Base-by-base conservation (phyloP, 2,888 invertebrate genomes). In the Nomada hirtipes region DNA sequence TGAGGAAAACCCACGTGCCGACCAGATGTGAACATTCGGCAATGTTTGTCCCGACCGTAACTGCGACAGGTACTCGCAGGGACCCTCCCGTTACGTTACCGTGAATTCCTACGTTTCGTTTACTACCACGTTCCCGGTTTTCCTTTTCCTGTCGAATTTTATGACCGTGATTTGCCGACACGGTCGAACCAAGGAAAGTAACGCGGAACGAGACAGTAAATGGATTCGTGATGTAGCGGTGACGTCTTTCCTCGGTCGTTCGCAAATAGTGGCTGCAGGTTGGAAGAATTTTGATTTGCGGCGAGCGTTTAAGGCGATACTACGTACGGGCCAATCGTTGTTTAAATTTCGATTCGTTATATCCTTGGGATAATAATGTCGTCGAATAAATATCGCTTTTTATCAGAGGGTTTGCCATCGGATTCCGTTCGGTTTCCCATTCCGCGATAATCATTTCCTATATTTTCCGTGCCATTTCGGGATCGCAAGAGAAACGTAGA, bases 1-100 rank as follows among this genome's bases (percentile, higher is more conserved):
- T 87, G 86, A 88, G 80, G 65, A 36, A 82, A 76, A 72, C 50
- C 83, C 90, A 90, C 89, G 90, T 90, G 91, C 84, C 88, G 84
- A 86, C 88, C 89, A 91, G 88, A 91, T 90, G 89, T 84, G 88
- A 42, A 44, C 60, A 71, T 68, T 53, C 63, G 20, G 23, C 20
- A 42, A 60, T 57, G 52, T 63, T 77, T 76, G 29, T 64, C 55
- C 57, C 57, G 78, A 67, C 82, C 76, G 79, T 88, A 84, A 89
- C 67, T n/a, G 69, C 60, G 82, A 84, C 86, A 88, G 89, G 86
- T 88, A 84, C 67, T 15, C 13, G 29, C 61, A 47, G n/a, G 4
- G 26, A 42, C 23, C 70, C 13, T 18, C n/a, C 71, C 69, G 61
- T 77, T 61, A 42, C 70, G 69, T 61, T 47, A 18, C 71, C 42